Conservation (phyloP, 1,140 invertebrate genomes). For the Tribolium madens region DNA sequence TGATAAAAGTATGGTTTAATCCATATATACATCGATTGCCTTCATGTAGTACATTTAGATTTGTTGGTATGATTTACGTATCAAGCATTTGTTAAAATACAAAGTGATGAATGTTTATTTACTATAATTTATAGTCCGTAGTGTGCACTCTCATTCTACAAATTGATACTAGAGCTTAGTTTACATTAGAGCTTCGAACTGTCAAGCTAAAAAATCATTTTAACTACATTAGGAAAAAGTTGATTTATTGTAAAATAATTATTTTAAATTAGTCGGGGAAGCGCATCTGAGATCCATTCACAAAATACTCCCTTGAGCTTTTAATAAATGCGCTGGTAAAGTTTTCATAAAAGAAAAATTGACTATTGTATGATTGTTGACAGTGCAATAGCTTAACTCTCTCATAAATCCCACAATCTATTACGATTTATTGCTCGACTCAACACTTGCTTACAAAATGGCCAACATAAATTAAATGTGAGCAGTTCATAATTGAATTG, state of each 20-base stretch:
- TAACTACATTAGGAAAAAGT: neutral
- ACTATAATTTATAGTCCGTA: slow-evolving; percentile 42
- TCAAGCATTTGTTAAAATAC: slow-evolving; percentile 39
- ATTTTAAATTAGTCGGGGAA: slow-evolving; percentile 5
- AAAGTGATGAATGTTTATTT: slow-evolving; percentile 44
- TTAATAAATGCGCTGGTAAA: slow-evolving; percentile 19
- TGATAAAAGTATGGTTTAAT: neutral
- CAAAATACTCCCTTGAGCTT: slow-evolving; percentile 30
- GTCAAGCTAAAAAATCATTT: slow-evolving; percentile 5
- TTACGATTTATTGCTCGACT: slow-evolving; percentile 28
- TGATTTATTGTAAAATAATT: slow-evolving; percentile 16
- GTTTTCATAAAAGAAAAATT: slow-evolving; percentile 25
- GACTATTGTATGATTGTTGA: slow-evolving; percentile 30
- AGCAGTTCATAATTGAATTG: neutral
- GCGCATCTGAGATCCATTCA: slow-evolving; percentile 22
- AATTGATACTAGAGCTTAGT: slow-evolving; percentile 35
- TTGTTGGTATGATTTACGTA: slow-evolving; percentile 33
- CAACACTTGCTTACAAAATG: slow-evolving; percentile 23
- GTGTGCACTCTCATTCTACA: slow-evolving; percentile 37
- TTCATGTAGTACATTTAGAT: slow-evolving; percentile 31
- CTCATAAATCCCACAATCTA: slow-evolving; percentile 23
- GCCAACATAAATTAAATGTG: slow-evolving; percentile 10
- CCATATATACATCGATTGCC: neutral
- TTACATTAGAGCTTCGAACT: neutral
- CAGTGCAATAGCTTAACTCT: slow-evolving; percentile 28